These are phyloP conservation scores for Umimayanthus kanabou DNA, from an alignment of 92 coral and sea anemone genomes.

Conservation along the genomic window DNA sequence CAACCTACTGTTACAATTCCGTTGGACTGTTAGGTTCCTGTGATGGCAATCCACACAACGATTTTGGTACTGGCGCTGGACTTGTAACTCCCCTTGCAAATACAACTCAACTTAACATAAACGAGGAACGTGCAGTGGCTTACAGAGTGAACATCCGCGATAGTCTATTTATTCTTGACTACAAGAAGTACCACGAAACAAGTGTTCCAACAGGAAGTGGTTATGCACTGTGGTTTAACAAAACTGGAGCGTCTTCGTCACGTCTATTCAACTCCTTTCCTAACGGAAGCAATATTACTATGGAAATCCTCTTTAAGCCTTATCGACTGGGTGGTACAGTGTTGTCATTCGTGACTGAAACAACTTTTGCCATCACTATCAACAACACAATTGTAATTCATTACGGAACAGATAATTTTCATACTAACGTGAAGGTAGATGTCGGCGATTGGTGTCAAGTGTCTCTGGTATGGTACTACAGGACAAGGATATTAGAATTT, in stretches of 20 bases:
- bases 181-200: constrained; percentile 38
- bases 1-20: constrained; percentile 49
- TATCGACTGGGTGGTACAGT: constrained; percentile 52
- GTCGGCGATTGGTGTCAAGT: constrained; percentile 61
- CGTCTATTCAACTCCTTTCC: constrained; percentile 46
- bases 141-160: constrained; percentile 31
- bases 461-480: constrained; percentile 54
- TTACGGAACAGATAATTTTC: constrained; percentile 34
- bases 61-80: constrained; percentile 34
- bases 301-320: constrained; percentile 64
- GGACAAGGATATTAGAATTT: constrained; percentile 40
- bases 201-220: constrained; percentile 44
- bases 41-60: constrained; percentile 56
- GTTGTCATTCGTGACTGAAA: constrained; percentile 51
- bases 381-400: constrained; percentile 45
- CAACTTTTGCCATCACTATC: constrained; percentile 60
- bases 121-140: constrained; percentile 19
- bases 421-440: constrained; percentile 43
- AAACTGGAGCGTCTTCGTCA: constrained; percentile 52
- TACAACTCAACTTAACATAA: constrained; percentile 52
- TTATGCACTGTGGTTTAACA: constrained; percentile 57
- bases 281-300: constrained; percentile 48
- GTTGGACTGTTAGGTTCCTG: constrained; percentile 60
- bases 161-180: constrained; percentile 42
- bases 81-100: constrained; percentile 34